Evolutionary conservation across 2,113 vertebrate species (phyloP).

Genomic region (Hoplias malabaricus): DNA sequence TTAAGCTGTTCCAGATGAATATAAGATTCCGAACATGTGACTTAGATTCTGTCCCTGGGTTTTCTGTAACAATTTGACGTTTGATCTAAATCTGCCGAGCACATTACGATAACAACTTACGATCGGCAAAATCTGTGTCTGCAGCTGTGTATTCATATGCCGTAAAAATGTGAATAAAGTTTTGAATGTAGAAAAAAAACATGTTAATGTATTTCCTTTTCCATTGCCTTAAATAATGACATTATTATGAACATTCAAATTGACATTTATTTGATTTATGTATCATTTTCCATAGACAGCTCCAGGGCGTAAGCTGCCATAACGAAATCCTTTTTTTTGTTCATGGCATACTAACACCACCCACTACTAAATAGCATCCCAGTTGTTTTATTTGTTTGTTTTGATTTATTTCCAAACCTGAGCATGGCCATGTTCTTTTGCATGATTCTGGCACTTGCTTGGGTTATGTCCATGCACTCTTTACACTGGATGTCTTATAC

Average conservation of each 20-base stretch:
- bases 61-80: conserved; percentile 2
- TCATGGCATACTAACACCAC: conserved; percentile 41
- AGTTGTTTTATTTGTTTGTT: neutral
- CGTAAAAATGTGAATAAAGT: conserved; percentile 38
- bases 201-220: conserved; percentile 34
- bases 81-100: neutral
- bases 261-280: neutral
- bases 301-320: neutral
- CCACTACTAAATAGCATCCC: conserved; percentile 22
- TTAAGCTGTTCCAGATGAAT: neutral
- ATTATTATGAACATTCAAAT: neutral
- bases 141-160: neutral
- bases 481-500: conserved; percentile 49
- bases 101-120: neutral
- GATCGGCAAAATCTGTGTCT: neutral
- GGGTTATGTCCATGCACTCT: conserved; percentile 51
- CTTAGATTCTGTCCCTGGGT: neutral
- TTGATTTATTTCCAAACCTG: conserved; percentile 23
- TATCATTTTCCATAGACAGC: neutral
- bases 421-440: conserved; percentile 50
- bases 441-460: conserved; percentile 55
- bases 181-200: conserved; percentile 23
- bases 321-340: conserved; percentile 17
- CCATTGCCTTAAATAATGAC: neutral
- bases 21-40: neutral